A percentile compares a stretch with the other conserved stretches of the same genome.
phyloP scores from a whole-genome alignment of 2,797 vertebrate genomes.

The Eurystomus glaucurus region DNA sequence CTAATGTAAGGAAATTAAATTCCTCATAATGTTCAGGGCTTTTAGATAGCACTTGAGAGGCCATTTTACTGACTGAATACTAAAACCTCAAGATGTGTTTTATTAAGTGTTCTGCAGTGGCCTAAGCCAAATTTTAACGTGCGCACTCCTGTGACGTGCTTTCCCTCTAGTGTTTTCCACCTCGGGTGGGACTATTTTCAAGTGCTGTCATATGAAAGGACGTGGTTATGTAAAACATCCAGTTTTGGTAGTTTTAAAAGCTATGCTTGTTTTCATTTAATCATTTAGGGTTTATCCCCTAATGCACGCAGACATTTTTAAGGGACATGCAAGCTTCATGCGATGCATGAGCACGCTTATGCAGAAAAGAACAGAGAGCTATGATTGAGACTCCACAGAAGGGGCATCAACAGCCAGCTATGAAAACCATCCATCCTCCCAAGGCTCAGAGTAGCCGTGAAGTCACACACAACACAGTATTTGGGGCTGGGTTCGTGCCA shows the following conservation, averaged over 20 bases:
- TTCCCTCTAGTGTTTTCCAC: neutral
- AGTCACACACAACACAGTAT: accelerated
- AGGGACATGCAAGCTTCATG: neutral
- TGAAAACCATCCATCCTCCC: neutral
- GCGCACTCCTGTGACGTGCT: neutral
- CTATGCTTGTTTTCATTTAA: neutral
- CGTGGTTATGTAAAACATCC: neutral
- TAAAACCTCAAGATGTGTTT: neutral
- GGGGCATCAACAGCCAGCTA: neutral
- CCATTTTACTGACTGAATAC: neutral
- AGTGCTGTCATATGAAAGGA: neutral
- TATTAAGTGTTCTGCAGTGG: neutral
- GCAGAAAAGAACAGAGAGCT: neutral
- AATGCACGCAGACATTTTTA: neutral
- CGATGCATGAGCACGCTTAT: accelerated
- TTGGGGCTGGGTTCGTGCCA: neutral
- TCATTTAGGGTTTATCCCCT: neutral
- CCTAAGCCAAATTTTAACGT: neutral
- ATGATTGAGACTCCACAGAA: accelerated
- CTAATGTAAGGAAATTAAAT: neutral
- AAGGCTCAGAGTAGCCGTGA: neutral
- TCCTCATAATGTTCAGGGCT: neutral
- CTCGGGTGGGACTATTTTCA: neutral
- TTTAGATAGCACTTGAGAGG: neutral
- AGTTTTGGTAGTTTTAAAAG: neutral